Evolutionary conservation across 2,888 invertebrate species (phyloP), one percentile per base, ranked within the genome.

Genomic region (Sinhomidia bicolor): DNA sequence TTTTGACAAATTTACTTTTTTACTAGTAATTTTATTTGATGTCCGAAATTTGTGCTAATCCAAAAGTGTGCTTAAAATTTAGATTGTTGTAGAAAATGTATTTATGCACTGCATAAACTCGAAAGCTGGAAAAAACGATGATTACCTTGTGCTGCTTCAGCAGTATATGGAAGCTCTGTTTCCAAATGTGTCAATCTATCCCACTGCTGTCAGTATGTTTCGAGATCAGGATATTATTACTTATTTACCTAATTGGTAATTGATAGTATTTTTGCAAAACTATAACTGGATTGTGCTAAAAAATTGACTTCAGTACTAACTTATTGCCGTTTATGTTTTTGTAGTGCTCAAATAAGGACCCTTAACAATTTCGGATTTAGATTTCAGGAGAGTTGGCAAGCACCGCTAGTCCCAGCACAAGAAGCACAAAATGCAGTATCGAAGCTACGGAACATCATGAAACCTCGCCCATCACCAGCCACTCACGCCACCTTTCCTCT

Each of bases 201-300:
- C 91, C 0, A 89, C 88, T 29, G 89, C 86, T 17, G 89, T 91
- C 32, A 89, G 89, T 76, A 83, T 91, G 20, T 68, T 92, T n/a
- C 85, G 89, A 29, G 81, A 23, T 26, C 62, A 85, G n/a, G 83
- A 88, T n/a, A 85, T 92, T 23, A 41, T 82, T 17, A 89, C 89
- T 1, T 92, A 89, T 57, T 80, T 92, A 17, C 91, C 91, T 17
- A 91, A 91, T 65, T 86, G 80, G 91, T 91, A 81, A 87, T 57
- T 83, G 81, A 26, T 23, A n/a, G n/a, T n/a, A n/a, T n/a, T n/a
- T n/a, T n/a, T n/a, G n/a, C n/a, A n/a, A n/a, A n/a, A n/a, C n/a
- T n/a, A n/a, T n/a, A n/a, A n/a, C n/a, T n/a, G n/a, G n/a, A n/a
- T n/a, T n/a, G n/a, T n/a, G n/a, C n/a, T n/a, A n/a, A n/a, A n/a